Percentiles rank a stretch among this genome's conserved stretches.
These are phyloP conservation scores for Bombus haemorrhoidalis DNA, from an alignment of 1,140 invertebrate species.

Conservation along the genomic window DNA sequence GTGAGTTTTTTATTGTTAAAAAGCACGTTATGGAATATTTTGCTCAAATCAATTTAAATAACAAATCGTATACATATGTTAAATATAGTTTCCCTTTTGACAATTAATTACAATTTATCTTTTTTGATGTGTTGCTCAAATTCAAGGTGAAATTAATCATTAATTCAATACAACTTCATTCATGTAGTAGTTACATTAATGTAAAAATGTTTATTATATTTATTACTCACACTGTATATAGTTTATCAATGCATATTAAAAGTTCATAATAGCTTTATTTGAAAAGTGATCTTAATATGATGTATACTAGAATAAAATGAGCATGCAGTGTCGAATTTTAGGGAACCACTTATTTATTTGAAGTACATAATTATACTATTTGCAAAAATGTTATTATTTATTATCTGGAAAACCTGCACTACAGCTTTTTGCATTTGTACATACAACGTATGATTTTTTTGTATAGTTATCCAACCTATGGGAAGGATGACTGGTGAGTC, in stretches of 20 bases:
- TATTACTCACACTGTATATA: slow-evolving; percentile 20
- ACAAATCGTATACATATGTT: not conserved
- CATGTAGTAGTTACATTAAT: not conserved
- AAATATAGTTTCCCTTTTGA: not conserved
- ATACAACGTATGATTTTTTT: slow-evolving; percentile 80
- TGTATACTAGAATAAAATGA: slow-evolving; percentile 27
- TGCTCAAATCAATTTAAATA: not conserved
- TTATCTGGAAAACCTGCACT: slow-evolving; percentile 64
- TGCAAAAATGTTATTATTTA: slow-evolving; percentile 44
- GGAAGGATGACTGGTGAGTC: slow-evolving; percentile 86
- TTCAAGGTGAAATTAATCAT: not conserved
- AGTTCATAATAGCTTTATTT: slow-evolving; percentile 14
- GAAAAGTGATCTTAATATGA: not conserved
- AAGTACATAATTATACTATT: slow-evolving; percentile 16
- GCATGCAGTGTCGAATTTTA: slow-evolving; percentile 37
- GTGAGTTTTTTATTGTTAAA: slow-evolving; percentile 36
- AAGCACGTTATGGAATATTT: slow-evolving; percentile 12
- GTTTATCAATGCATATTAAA: slow-evolving; percentile 42
- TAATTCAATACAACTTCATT: slow-evolving; percentile 8
- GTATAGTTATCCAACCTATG: slow-evolving; percentile 85
- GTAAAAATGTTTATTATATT: not conserved
- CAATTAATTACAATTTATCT: not conserved
- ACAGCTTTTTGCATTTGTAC: slow-evolving; percentile 75
- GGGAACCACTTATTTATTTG: slow-evolving; percentile 13
- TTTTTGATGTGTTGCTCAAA: slow-evolving; percentile 7